Base-by-base conservation (phyloP, 2,113 vertebrate genomes). In the Fulmarus glacialis region DNA sequence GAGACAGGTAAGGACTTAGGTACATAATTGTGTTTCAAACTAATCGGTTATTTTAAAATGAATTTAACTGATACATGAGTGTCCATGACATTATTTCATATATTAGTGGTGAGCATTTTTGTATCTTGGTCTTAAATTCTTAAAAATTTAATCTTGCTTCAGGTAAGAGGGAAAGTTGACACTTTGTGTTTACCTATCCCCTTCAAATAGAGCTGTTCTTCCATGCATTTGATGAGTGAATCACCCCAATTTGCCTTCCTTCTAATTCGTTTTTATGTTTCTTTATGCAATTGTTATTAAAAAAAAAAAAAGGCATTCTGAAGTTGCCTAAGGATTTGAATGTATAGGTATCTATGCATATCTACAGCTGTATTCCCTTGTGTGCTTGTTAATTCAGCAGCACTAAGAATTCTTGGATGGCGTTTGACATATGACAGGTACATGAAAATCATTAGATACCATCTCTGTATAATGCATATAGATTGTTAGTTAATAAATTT, bases 1-100 rank as follows among this genome's bases (percentile, higher is more conserved):
- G 95, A 98, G 99, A 91, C 99, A 99, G 99, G 99, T 99, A 97
- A 98, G 98, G 58, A 63, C 30, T 66, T 83, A 32, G 42, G 34
- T 90, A 79, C 18, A n/a, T 88, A 55, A 85, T 93, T 93, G 10
- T 64, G 60, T 45, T 95, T 82, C n/a, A 32, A 9, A 64, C 43
- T 90, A 83, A 88, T 43, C 2, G 19, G 16, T 92, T 95, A 60
- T 81, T 85, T 48, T 59, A 82, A 72, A 95, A 82, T 90, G 34
- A 38, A 32, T 64, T 78, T 80, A 52, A 80, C 40, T 53, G n/a
- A 42, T 87, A 52, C 10, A 5, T 70, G 27, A 82, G 23, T 83
- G 22, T 89, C 40, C 1, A 1, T 62, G 15, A 64, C 0, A 3
- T 78, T 34, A 71, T 72, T 92, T 86, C 11, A 11, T 74, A 4